Base-by-base conservation (phyloP, 1,140 invertebrate genomes). In the Zeugodacus cucurbitae region DNA sequence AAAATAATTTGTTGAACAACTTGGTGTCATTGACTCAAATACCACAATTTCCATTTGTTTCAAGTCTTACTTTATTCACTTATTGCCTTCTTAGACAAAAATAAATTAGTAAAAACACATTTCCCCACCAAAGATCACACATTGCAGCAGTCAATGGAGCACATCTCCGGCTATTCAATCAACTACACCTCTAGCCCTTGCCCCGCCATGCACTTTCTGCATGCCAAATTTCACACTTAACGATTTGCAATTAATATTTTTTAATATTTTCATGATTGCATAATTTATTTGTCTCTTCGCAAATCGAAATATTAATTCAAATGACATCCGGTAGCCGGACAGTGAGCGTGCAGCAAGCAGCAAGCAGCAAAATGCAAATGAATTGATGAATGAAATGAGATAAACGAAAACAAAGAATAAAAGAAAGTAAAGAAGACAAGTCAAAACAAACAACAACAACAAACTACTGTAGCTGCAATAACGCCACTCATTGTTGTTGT, bases 211-310 rank as follows among this genome's bases (percentile, higher is more conserved):
- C 74, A 8, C 37, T 82, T 26, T 26, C 37, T 82, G 37, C 44
- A 44, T 26, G 10, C 74, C 41, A 48, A 82, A 82, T 82, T 82
- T 82, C 74, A 82, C 74, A 82, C 74, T 82, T 82, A 82, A 82
- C 74, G n/a, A 82, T 26, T 82, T 82, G 37, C 41, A 82, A 82
- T 82, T 82, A 48, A 82, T 82, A 70, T 70, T 70, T 70, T 54
- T 54, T 54, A 54, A 7, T 14, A 62, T 62, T 62, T 82, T 10
- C 74, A 82, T 48, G 44, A 48, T 82, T 82, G 41, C 41, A 82
- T 82, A 82, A 82, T 41, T 74, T 74, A 37, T 74, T 54, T 48
- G 14, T 54, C 48, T 17, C 48, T n/a, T n/a, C 22, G n/a, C 34
- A 82, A 41, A 48, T 26, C 41, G 4, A 82, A 82, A 48, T 48